A percentile compares a stretch with the other conserved stretches of the same genome.
These are phyloP conservation scores for Plutella xylostella DNA, from an alignment of 2,888 invertebrate species.

Conservation along the genomic window DNA sequence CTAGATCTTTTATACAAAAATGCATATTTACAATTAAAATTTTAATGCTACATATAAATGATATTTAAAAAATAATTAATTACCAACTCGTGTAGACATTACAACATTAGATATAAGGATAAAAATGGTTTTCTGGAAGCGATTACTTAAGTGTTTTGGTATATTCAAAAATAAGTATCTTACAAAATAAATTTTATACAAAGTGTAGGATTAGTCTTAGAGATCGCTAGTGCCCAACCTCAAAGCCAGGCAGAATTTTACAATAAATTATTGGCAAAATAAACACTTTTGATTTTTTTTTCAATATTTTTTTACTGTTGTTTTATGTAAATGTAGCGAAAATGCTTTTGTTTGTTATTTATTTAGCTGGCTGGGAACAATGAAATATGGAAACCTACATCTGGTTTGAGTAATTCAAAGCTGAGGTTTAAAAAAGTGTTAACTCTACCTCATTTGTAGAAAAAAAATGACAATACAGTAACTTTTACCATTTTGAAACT, in stretches of 20 bases:
- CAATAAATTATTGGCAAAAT: conserved; percentile 8
- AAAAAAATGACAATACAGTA: background rate
- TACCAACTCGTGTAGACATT: conserved; percentile 14
- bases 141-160: no score
- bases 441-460: conserved; percentile 5
- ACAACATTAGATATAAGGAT: conserved; percentile 23
- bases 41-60: conserved; percentile 35
- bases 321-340: no score
- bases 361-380: no score
- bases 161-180: no score
- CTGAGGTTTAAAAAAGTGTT: conserved; percentile 8
- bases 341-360: no score
- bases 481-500: background rate
- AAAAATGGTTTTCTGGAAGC: no score
- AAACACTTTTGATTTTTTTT: background rate
- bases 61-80: conserved; percentile 29
- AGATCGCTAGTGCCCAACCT: conserved; percentile 60
- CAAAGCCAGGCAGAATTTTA: conserved; percentile 23
- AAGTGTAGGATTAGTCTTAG: conserved; percentile 44
- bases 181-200: no score
- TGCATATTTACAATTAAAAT: conserved; percentile 29
- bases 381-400: no score
- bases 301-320: conserved; percentile 11
- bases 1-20: conserved; percentile 59
- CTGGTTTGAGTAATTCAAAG: no score